Percentiles rank a stretch among this genome's conserved stretches.
Evolutionary conservation across 2,797 vertebrate species (phyloP).

Genomic region (Ceryle rudis): DNA sequence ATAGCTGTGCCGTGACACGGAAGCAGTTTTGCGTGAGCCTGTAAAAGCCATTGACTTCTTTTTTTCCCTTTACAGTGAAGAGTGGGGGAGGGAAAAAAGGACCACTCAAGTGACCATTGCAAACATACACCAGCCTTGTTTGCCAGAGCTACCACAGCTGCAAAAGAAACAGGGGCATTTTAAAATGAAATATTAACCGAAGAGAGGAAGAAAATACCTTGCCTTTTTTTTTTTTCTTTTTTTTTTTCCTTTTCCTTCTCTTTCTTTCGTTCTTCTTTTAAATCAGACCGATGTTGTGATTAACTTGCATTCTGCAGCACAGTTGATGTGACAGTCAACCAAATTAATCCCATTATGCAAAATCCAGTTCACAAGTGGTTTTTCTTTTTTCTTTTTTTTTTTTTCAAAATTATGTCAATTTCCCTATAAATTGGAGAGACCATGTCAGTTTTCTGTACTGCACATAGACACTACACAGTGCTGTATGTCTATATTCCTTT

Average conservation of each 20-base stretch:
- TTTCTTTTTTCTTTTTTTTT: conserved; percentile 65
- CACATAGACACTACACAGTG: conserved; percentile 68
- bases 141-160: conserved; percentile 2
- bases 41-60: conserved; percentile 24
- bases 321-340: conserved; percentile 83
- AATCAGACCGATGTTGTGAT: conserved; percentile 78
- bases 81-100: not conserved
- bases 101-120: not conserved
- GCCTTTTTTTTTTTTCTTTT: not conserved
- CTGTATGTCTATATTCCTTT: conserved; percentile 72
- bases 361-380: conserved; percentile 84
- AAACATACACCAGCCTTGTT: not conserved
- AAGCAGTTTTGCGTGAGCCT: conserved; percentile 20
- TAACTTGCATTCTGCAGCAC: conserved; percentile 79
- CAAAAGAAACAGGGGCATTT: not conserved
- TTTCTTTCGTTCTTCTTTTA: conserved; percentile 66
- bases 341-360: conserved; percentile 87
- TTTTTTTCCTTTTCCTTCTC: conserved; percentile 19
- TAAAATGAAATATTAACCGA: conserved; percentile 54
- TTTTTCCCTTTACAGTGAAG: not conserved
- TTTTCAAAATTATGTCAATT: conserved; percentile 83
- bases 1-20: not conserved
- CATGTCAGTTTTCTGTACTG: conserved; percentile 79
- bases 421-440: conserved; percentile 80
- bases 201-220: conserved; percentile 51